phyloP scores from a whole-genome alignment of 2,797 vertebrate genomes.

The Diplodus sargus region DNA sequence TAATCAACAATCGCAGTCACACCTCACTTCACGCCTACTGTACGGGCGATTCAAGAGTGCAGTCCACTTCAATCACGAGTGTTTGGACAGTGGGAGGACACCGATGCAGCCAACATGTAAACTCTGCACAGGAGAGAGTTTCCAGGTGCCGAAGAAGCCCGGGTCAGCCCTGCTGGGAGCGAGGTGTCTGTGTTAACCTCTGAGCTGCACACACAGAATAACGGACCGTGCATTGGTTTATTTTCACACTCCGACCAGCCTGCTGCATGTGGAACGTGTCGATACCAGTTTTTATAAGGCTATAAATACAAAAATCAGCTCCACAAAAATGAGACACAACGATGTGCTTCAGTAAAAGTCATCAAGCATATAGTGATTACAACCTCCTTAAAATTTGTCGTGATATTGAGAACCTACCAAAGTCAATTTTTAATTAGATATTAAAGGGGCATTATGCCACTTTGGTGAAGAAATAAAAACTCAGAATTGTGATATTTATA shows the following conservation, averaged over 20 bases:
- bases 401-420: neutral
- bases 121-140: constrained; percentile 32
- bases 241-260: constrained; percentile 4
- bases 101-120: constrained; percentile 34
- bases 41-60: constrained; percentile 35
- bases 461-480: too few relatives aligned
- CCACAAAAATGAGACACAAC: neutral
- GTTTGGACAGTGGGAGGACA: constrained; percentile 63
- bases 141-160: constrained; percentile 17
- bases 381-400: neutral
- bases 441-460: neutral
- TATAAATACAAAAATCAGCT: neutral
- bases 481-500: too few relatives aligned
- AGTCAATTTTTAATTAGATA: constrained; percentile 12
- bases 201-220: constrained; percentile 22
- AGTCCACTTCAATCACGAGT: constrained; percentile 54
- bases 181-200: constrained; percentile 7
- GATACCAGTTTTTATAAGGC: neutral
- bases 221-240: neutral
- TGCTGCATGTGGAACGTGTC: constrained; percentile 1
- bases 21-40: constrained; percentile 59
- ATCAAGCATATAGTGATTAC: constrained; percentile 7
- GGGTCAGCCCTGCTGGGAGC: constrained; percentile 26
- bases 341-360: neutral
- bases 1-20: constrained; percentile 62